phyloP scores from a whole-genome alignment of 2,113 vertebrate genomes.

The Tragulus kanchil region DNA sequence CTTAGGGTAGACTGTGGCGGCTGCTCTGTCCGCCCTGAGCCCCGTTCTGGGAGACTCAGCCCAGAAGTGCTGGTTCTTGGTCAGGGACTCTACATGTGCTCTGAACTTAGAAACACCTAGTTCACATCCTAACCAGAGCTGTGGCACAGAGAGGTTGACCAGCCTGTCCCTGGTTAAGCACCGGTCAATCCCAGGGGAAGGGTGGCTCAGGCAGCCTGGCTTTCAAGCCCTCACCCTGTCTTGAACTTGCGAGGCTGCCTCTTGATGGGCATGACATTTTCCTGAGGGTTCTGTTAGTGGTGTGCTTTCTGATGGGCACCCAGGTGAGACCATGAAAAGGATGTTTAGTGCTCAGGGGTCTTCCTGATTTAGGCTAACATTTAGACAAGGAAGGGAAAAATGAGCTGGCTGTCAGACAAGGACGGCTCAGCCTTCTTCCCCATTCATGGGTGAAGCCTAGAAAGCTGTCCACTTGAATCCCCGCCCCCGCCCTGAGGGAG shows the following conservation, averaged over 20 bases:
- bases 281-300: neutral
- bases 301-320: neutral
- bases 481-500: too few relatives aligned
- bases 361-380: neutral
- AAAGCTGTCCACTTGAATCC: too few relatives aligned
- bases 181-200: neutral
- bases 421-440: neutral
- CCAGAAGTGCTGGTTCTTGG: neutral
- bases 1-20: fast-evolving
- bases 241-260: fast-evolving
- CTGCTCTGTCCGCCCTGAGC: fast-evolving
- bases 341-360: neutral
- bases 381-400: neutral
- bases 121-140: neutral
- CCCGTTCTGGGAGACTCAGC: neutral
- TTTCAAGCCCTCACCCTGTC: neutral
- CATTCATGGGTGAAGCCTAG: neutral
- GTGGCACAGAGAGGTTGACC: neutral
- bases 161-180: neutral
- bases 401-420: neutral
- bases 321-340: neutral
- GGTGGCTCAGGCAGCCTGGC: too few relatives aligned
- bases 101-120: neutral
- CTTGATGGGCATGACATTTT: fast-evolving
- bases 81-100: neutral